Conservation (phyloP, 2,113 vertebrate species). For the Chaetodon trifascialis region DNA sequence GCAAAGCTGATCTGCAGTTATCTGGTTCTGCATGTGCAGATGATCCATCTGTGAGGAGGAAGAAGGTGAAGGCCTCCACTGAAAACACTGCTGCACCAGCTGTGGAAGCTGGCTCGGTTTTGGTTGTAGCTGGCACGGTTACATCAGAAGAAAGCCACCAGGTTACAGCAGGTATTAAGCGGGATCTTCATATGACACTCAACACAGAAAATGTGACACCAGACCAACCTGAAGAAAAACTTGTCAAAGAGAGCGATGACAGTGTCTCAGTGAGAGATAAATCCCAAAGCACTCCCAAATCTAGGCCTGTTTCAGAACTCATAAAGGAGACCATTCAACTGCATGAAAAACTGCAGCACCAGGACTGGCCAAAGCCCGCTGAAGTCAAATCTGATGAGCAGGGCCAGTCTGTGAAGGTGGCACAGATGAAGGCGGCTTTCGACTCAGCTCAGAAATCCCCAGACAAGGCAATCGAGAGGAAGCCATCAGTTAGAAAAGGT, state of each 20-base stretch:
- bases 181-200: conserved; percentile 31
- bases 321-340: conserved; percentile 82
- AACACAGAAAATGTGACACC: conserved; percentile 23
- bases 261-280: conserved; percentile 40
- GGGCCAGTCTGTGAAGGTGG: conserved; percentile 80
- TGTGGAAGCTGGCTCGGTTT: conserved; percentile 17
- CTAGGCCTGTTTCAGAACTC: conserved; percentile 82
- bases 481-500: conserved; percentile 84
- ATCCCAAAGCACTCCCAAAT: conserved; percentile 56
- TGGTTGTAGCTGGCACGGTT: conserved; percentile 14
- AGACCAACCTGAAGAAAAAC: conserved; percentile 41
- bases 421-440: conserved; percentile 85
- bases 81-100: conserved; percentile 17
- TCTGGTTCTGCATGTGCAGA: conserved; percentile 15
- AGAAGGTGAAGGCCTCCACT: conserved; percentile 22
- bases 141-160: conserved; percentile 46
- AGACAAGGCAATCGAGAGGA: conserved; percentile 78
- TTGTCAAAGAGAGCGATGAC: conserved; percentile 42
- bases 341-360: conserved; percentile 81
- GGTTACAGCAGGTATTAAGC: conserved; percentile 26
- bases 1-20: neutral
- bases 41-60: conserved; percentile 16
- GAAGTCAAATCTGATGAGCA: conserved; percentile 78
- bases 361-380: conserved; percentile 72
- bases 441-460: conserved; percentile 80